Evolutionary conservation across 2,888 invertebrate genomes (phyloP), one percentile per base, ranked within the genome.

Genomic region (Aspidiotus rigidus): DNA sequence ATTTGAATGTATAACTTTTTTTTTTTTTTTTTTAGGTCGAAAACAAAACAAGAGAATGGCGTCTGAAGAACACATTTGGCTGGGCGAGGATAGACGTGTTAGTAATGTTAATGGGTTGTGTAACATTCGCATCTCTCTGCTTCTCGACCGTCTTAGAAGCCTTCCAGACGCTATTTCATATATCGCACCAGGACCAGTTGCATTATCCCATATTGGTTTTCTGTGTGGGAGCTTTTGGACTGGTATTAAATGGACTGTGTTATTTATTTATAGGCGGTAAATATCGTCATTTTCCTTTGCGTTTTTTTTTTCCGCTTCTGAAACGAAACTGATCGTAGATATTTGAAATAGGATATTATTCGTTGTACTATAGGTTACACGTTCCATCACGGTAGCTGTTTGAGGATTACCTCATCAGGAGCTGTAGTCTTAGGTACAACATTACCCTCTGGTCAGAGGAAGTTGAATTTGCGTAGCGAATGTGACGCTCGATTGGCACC

Each of bases 61-160:
- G 82, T 72, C 81, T 93, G 70, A 86, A 87, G 72, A 93, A 93
- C 77, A 94, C 93, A 0, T 94, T 94, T 75, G 93, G 93, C 9
- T 93, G 93, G 93, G 89, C 92, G 5, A 84, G 93, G 72, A 88
- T 93, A 64, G 92, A 93, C 75, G 88, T 93, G n/a, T 82, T 93
- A 8, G 87, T 89, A 56, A 86, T 90, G 80, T 79, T 93, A 57
- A 85, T 89, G 5, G 88, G 89, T 64, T 89, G 88, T 77, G 87
- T 90, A 55, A 87, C 93, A 73, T 82, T 93, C 72, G 86, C 87
- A 0, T 91, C 93, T 0, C 83, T 93, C 71, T 87, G 89, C 59
- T 88, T 93, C 76, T 90, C 91, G 0, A 79, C 91, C 60, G 78
- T 89, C 7, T 86, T 92, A 7, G 92, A 93, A 79, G 88, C 90